These are phyloP conservation scores for Platypus cylindrus DNA, from an alignment of 2,888 invertebrate species.

Conservation along the genomic window DNA sequence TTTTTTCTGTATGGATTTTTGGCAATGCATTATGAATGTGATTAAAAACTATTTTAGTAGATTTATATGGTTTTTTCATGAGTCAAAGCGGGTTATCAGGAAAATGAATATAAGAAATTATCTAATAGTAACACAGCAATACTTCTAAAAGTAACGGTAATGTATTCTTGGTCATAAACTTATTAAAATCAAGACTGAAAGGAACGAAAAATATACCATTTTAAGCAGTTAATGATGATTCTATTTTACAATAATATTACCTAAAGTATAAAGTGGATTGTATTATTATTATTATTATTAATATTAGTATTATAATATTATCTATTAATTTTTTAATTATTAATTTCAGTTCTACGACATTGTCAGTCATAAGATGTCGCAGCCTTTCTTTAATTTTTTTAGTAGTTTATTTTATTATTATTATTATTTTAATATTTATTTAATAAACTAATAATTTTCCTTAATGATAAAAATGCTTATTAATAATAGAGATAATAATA, in stretches of 20 bases:
- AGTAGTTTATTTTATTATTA: conserved; percentile 1
- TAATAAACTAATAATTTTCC: conserved; percentile 4
- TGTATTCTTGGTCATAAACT: conserved; percentile 1
- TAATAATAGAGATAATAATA: too few relatives aligned
- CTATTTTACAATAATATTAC: conserved; percentile 5
- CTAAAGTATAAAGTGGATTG: conserved; percentile 4
- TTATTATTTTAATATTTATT: conserved; percentile 2
- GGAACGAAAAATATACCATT: background rate
- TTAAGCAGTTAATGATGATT: conserved; percentile 1
- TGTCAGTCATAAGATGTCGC: conserved; percentile 3
- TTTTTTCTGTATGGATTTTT: too few relatives aligned
- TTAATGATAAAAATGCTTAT: conserved; percentile 4
- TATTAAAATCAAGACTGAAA: too few relatives aligned
- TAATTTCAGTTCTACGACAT: conserved; percentile 4
- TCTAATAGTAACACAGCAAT: conserved; percentile 1
- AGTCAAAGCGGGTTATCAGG: too few relatives aligned
- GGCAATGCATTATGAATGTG: too few relatives aligned
- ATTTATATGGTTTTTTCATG: too few relatives aligned
- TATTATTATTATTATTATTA: conserved; percentile 3
- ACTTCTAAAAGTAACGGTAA: background rate
- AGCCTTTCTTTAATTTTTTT: conserved; percentile 1
- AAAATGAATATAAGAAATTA: conserved; percentile 1
- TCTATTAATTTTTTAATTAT: too few relatives aligned
- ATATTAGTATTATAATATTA: too few relatives aligned
- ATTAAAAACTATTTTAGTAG: too few relatives aligned